Base-by-base conservation (phyloP, 2,797 vertebrate genomes). In the Serranus cabrilla region DNA sequence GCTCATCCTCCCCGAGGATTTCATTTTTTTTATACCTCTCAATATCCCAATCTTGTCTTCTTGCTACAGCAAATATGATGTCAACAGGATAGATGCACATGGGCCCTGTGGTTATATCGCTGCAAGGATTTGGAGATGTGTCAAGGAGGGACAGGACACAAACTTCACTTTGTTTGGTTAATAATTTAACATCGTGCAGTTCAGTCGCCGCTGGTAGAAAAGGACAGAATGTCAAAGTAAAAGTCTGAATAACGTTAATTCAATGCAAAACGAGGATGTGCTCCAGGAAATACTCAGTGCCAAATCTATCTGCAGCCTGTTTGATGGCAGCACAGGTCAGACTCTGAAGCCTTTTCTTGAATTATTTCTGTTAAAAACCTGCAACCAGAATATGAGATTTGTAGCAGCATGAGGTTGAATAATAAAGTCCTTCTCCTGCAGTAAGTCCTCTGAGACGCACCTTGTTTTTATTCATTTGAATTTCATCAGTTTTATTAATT, bases 51-150 rank as follows among this genome's bases (percentile, higher is more conserved):
- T 75, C 61, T 27, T 23, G 54, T 40, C 65, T 59, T 56, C 42
- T 13, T 60, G 66, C 46, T 42, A 31, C 54, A 54, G 47, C 78
- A 65, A 80, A 83, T 71, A 74, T 72, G 47, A 57, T 70, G 70
- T 71, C 74, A 42, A 20, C 52, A 55, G 45, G 50, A 77, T 27
- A 66, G 56, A 81, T 73, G 58, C 21, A 49, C 54, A 2, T 1
- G 17, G 27, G 51, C 20, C 59, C n/a, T n/a, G 37, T 18, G 60
- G 45, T 50, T 50, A 0, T 56, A 68, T 49, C 20, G 21, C 27
- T 71, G 76, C 46, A 18, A 9, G 57, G 70, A 72, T 79, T 76
- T 51, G n/a, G 23, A 50, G 25, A 60, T 34, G 55, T 67, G 46
- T 76, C 51, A 47, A 58, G n/a, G 71, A 67, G 45, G 56, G 54